These are phyloP conservation scores for Falco columbarius DNA, from an alignment of 2,797 vertebrate genomes.

Conservation along the genomic window DNA sequence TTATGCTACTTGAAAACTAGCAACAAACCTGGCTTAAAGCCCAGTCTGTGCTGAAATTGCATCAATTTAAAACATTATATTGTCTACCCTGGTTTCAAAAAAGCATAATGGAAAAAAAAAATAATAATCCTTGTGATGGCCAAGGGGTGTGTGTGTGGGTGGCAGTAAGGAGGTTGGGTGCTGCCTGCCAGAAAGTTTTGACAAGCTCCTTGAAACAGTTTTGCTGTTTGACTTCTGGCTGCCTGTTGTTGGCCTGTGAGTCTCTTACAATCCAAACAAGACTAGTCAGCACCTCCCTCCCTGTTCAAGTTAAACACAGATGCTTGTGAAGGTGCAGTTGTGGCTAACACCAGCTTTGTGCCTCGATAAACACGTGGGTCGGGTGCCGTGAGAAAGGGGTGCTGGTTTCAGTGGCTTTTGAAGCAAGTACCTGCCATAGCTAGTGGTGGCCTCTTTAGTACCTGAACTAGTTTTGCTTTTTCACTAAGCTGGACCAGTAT, in stretches of 20 bases:
- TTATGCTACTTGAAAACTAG: no score
- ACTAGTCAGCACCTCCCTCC: not conserved
- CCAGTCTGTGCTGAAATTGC: not conserved
- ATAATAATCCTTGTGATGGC: no score
- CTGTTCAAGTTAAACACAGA: not conserved
- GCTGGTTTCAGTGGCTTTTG: not conserved
- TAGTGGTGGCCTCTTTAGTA: not conserved
- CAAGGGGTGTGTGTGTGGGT: accelerated
- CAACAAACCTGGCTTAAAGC: not conserved
- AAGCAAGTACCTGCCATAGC: not conserved
- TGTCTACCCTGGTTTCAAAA: not conserved
- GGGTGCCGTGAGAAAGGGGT: not conserved
- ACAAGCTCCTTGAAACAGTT: not conserved
- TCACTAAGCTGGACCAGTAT: not conserved
- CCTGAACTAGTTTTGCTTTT: not conserved
- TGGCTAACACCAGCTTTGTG: no score
- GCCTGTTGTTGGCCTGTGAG: not conserved
- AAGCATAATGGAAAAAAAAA: not conserved
- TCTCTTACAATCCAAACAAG: not conserved
- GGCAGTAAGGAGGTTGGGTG: accelerated
- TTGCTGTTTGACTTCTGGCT: not conserved
- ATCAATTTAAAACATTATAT: not conserved
- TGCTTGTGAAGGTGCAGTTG: not conserved
- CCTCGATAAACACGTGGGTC: accelerated
- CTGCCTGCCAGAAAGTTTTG: not conserved